Percentiles rank a stretch among this genome's conserved stretches.
Conservation (phyloP, 2,888 invertebrate species). For the Leucophenga maculata region DNA sequence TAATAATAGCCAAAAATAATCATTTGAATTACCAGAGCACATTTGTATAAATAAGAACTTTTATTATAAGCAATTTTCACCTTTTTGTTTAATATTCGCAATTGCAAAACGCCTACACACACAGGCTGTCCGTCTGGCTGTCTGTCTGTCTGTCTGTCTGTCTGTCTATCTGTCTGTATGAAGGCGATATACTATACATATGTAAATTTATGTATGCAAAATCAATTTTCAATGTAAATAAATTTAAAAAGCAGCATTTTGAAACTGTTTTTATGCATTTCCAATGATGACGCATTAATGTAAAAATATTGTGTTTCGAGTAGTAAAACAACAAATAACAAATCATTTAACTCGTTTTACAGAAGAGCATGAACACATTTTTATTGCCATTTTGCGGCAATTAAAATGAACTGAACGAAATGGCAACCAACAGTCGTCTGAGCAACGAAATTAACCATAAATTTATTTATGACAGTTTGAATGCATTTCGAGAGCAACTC, state of each 20-base stretch:
- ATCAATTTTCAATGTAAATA: constrained; percentile 31
- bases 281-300: constrained; percentile 43
- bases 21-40: background rate
- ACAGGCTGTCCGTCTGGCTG: too few species aligned
- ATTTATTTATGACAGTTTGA: constrained; percentile 62
- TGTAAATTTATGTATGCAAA: constrained; percentile 11
- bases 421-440: constrained; percentile 25
- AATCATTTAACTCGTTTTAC: constrained; percentile 58
- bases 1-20: constrained; percentile 11
- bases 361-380: constrained; percentile 45
- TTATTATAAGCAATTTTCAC: constrained; percentile 46
- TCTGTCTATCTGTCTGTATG: too few species aligned
- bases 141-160: too few species aligned
- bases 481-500: constrained; percentile 40
- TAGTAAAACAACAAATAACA: background rate
- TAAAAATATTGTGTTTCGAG: background rate
- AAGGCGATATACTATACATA: too few species aligned
- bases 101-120: too few species aligned
- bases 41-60: constrained; percentile 30
- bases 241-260: background rate
- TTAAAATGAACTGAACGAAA: background rate
- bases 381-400: too few species aligned
- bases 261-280: constrained; percentile 51
- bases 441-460: constrained; percentile 55
- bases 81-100: constrained; percentile 24